Percentiles rank a stretch among this genome's conserved stretches.
phyloP scores from a whole-genome alignment of 2,113 vertebrate species.

The Protobothrops mucrosquamatus region DNA sequence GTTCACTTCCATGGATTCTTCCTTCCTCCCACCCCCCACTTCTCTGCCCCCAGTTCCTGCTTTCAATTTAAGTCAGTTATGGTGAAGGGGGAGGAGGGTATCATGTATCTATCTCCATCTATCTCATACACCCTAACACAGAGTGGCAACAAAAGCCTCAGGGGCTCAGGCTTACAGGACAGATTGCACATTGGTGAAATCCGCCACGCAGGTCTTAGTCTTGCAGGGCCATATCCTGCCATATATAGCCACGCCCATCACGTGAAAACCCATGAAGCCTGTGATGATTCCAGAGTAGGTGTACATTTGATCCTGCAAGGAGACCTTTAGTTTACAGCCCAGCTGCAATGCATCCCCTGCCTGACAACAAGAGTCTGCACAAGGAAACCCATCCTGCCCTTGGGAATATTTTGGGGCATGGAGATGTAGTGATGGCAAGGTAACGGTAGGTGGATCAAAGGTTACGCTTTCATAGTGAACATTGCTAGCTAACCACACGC shows the following conservation, averaged over 20 bases:
- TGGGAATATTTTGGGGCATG: background rate
- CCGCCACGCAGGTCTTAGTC: background rate
- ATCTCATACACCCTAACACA: background rate
- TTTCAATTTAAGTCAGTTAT: background rate
- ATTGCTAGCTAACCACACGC: background rate
- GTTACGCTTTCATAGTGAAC: background rate
- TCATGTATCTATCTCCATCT: background rate
- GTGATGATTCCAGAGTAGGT: background rate
- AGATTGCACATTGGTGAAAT: background rate
- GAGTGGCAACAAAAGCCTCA: background rate
- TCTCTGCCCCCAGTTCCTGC: background rate
- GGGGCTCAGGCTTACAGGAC: background rate
- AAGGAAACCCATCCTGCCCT: background rate
- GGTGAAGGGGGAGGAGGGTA: background rate
- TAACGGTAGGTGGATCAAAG: background rate
- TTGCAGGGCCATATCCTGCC: background rate
- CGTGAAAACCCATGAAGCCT: background rate
- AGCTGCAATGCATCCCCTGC: background rate
- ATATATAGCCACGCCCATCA: background rate
- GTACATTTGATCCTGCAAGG: background rate
- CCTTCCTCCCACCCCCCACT: background rate
- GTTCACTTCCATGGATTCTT: constrained; percentile 25
- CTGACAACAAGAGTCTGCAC: background rate
- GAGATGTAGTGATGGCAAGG: background rate
- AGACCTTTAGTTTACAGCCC: background rate